These are phyloP conservation scores for Calliopum simillimum DNA, from an alignment of 2,888 invertebrate species.

Conservation along the genomic window DNA sequence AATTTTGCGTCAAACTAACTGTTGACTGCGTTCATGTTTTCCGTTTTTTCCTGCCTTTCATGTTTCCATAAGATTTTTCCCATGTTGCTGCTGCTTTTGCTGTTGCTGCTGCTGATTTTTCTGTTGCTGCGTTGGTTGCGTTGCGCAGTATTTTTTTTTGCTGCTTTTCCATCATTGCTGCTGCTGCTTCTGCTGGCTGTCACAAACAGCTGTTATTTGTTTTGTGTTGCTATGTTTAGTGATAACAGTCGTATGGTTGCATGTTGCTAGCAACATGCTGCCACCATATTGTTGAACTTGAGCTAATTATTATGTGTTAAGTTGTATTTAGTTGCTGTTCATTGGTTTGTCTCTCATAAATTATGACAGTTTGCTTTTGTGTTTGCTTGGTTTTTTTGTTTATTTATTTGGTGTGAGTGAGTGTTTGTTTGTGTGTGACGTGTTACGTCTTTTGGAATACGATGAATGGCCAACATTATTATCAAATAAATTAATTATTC, in stretches of 20 bases:
- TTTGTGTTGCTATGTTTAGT: constrained; percentile 53
- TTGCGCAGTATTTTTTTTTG: constrained; percentile 8
- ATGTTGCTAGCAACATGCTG: constrained; percentile 13
- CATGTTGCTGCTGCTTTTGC: too few species aligned
- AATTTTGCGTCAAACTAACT: constrained; percentile 58
- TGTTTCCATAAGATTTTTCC: constrained; percentile 33
- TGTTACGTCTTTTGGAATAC: too few species aligned
- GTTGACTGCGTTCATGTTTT: constrained; percentile 44
- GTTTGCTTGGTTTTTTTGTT: too few species aligned
- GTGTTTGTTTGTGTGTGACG: too few species aligned
- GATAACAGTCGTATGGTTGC: not conserved
- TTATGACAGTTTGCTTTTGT: too few species aligned
- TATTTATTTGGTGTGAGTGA: too few species aligned
- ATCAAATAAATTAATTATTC: too few species aligned
- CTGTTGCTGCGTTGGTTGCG: constrained; percentile 15
- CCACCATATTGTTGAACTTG: constrained; percentile 20
- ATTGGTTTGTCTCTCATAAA: too few species aligned
- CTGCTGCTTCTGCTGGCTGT: constrained; percentile 6
- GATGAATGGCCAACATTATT: too few species aligned
- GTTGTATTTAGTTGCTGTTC: not conserved
- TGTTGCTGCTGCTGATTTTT: constrained; percentile 37
- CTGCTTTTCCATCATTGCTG: constrained; percentile 5
- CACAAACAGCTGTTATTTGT: constrained; percentile 57
- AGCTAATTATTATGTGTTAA: constrained; percentile 4
- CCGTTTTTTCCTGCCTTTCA: constrained; percentile 56